These are phyloP conservation scores for Pygoscelis adeliae DNA, from an alignment of 2,113 vertebrate species.

Conservation along the genomic window DNA sequence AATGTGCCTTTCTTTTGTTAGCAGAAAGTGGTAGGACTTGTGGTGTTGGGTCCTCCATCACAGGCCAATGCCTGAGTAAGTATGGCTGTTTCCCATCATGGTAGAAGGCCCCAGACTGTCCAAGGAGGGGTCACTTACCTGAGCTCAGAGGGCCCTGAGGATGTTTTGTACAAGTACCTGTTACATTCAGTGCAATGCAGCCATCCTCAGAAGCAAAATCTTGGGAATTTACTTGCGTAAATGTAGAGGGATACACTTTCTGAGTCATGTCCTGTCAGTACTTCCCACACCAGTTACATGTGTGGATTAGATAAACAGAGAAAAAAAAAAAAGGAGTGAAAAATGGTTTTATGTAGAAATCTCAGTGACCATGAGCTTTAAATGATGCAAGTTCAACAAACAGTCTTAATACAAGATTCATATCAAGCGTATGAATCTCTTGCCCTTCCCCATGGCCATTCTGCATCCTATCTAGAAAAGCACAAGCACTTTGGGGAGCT, in stretches of 20 bases:
- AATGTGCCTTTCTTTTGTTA: background rate
- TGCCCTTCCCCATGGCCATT: background rate
- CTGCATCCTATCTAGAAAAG: background rate
- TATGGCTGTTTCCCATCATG: background rate
- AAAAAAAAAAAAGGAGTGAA: background rate
- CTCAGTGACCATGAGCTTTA: background rate
- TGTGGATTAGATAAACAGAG: background rate
- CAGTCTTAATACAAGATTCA: background rate
- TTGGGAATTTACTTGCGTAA: background rate
- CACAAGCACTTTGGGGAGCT: background rate
- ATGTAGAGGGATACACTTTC: background rate
- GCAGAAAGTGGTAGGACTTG: background rate
- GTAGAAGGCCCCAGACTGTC: background rate
- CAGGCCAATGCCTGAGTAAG: background rate
- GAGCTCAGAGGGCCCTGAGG: background rate
- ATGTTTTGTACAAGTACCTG: background rate
- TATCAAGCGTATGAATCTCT: background rate
- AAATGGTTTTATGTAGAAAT: background rate
- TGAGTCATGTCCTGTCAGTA: constrained; percentile 41
- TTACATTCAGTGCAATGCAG: background rate
- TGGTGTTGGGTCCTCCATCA: background rate
- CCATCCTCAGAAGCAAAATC: background rate
- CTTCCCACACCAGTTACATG: background rate
- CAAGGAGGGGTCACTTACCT: background rate
- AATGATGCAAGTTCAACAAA: background rate